A percentile compares a stretch with the other conserved stretches of the same genome.
These are phyloP conservation scores for Drosophila chauvacae DNA, from an alignment of 1,140 invertebrate genomes.

Conservation along the genomic window DNA sequence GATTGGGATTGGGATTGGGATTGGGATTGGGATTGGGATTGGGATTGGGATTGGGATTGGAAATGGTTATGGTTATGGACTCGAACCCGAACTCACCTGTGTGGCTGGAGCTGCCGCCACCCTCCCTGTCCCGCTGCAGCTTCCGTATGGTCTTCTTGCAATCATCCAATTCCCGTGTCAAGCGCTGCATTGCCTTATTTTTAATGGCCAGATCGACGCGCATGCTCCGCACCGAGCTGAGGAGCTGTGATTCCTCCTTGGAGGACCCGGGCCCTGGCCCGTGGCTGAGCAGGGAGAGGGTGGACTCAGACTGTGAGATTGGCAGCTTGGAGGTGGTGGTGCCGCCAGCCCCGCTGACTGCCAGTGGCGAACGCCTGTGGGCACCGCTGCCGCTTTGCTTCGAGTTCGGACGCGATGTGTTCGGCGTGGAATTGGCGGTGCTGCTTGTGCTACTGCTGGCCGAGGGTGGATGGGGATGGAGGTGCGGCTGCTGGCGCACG, in stretches of 20 bases:
- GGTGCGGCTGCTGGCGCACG: slow-evolving; percentile 56
- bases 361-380: slow-evolving; percentile 12
- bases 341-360: not conserved
- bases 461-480: slow-evolving; percentile 54
- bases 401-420: slow-evolving; percentile 81
- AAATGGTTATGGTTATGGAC: not conserved
- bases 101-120: slow-evolving; percentile 68
- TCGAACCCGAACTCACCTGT: slow-evolving; percentile 25
- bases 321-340: slow-evolving; percentile 67
- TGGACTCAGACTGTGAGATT: slow-evolving; percentile 81
- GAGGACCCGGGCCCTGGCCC: slow-evolving; percentile 22
- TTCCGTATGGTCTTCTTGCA: slow-evolving; percentile 89
- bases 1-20: too few relatives aligned
- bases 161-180: slow-evolving; percentile 90
- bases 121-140: slow-evolving; percentile 90
- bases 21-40: too few relatives aligned
- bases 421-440: slow-evolving; percentile 85
- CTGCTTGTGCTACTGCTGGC: slow-evolving; percentile 85
- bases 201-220: slow-evolving; percentile 90
- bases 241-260: slow-evolving; percentile 90
- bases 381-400: slow-evolving; percentile 79
- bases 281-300: slow-evolving; percentile 66
- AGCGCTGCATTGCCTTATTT: slow-evolving; percentile 88
- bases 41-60: too few relatives aligned
- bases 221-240: slow-evolving; percentile 91